Conservation (phyloP, 2,113 vertebrate species). For the Mustela lutreola region DNA sequence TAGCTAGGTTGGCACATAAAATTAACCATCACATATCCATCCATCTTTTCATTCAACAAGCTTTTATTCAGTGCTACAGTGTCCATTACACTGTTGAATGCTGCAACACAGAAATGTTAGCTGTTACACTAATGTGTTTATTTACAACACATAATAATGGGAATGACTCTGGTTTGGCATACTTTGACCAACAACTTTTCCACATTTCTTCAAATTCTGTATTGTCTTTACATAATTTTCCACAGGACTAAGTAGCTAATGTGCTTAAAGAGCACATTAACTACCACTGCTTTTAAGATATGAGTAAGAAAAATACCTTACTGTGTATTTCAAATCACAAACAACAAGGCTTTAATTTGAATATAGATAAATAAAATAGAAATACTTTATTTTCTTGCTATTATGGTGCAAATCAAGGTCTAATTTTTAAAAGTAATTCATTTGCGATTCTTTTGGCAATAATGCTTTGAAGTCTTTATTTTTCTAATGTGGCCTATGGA, state of each 20-base stretch:
- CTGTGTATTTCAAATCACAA: constrained; percentile 32
- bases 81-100: background rate
- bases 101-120: background rate
- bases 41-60: background rate
- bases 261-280: constrained; percentile 4
- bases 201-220: constrained; percentile 42
- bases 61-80: background rate
- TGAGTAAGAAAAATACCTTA: constrained; percentile 26
- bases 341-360: constrained; percentile 29
- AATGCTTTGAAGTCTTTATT: constrained; percentile 78
- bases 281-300: constrained; percentile 31
- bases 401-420: constrained; percentile 51
- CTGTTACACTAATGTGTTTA: background rate
- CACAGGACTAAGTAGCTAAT: constrained; percentile 2
- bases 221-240: constrained; percentile 41
- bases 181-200: constrained; percentile 53
- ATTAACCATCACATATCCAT: background rate
- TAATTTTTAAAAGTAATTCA: constrained; percentile 57
- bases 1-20: background rate
- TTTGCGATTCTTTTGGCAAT: constrained; percentile 65
- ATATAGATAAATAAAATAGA: background rate
- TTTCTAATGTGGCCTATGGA: constrained; percentile 64
- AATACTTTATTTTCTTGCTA: constrained; percentile 72
- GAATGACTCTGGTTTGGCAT: background rate
- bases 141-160: background rate